Base-by-base conservation (phyloP, 2,888 invertebrate species). In the Anagyrus pseudococci region DNA sequence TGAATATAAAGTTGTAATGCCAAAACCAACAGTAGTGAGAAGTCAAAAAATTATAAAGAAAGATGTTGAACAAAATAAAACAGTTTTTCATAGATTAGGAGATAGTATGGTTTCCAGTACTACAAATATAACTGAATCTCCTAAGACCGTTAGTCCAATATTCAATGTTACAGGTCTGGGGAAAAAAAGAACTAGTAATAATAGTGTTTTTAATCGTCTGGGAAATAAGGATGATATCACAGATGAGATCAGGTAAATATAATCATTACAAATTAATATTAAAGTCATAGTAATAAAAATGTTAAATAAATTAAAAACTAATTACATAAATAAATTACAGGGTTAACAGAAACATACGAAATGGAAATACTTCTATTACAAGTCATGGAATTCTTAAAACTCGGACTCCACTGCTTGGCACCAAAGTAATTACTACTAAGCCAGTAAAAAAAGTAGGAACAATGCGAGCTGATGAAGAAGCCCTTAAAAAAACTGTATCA, bases 21-120 rank as follows among this genome's bases (percentile, higher is more conserved):
- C 84, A 1, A 77, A 80, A 58, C 82, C 81, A 17, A 78, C 80
- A 7, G 82, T 81, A 0, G 71, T 76, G 2, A 80, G 79, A 67
- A 82, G 81, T 67, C 79, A 78, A 62, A 79, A 82, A 58, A 76
- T 82, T 59, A 59, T 82, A 17, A 78, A 81, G 37, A 79, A 81
- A 62, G 67, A 72, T 0, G 20, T 68, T 2, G 78, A 80, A 19
- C 75, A 75, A 54, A 81, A 82, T 57, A 73, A 77, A 66, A 83
- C 84, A 15, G 84, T 85, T n/a, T 85, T 85, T 70, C 82, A 83
- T 41, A 79, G 85, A 64, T 73, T 85, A 41, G 85, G 85, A 13
- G 83, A 83, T 37, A 83, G 83, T 66, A 80, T 79, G 17, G 81
- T 82, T 1, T 80, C 81, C 1, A 83, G 82, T 62, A 82, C 83